These are phyloP conservation scores for Odontamblyopus lacepedii DNA, from an alignment of 2,797 vertebrate genomes.

Conservation along the genomic window DNA sequence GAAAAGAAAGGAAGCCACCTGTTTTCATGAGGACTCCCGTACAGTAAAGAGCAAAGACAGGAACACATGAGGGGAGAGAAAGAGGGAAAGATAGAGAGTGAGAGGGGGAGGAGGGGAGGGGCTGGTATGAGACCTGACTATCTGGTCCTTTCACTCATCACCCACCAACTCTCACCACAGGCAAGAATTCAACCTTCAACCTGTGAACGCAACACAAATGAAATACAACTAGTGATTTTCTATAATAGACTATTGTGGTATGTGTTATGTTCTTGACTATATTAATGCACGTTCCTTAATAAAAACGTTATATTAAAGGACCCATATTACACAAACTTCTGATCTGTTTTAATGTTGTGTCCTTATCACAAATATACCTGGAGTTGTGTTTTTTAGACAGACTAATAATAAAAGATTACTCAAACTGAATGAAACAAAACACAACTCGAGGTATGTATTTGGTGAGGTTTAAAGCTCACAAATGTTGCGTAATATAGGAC, in stretches of 20 bases:
- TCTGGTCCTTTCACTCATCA: slow-evolving; percentile 63
- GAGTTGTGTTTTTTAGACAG: no score
- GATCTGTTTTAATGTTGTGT: no score
- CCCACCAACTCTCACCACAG: background rate
- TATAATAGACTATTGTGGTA: no score
- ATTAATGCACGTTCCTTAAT: background rate
- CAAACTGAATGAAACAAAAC: no score
- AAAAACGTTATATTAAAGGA: no score
- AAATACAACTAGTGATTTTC: background rate
- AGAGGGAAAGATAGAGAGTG: background rate
- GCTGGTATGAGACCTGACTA: slow-evolving; percentile 59
- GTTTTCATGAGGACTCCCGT: slow-evolving; percentile 27
- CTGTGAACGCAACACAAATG: background rate
- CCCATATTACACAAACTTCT: no score
- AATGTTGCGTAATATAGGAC: no score
- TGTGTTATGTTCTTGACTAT: no score
- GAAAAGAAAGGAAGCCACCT: slow-evolving; percentile 41
- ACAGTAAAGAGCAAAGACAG: slow-evolving; percentile 12
- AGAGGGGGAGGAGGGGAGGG: background rate
- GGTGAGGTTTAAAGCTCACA: no score
- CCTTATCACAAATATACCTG: no score
- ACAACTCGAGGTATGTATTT: no score
- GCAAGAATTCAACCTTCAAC: background rate
- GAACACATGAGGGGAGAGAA: background rate
- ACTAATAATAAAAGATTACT: no score